Base-by-base conservation (phyloP, 1,140 invertebrate genomes). In the Charaxes varanes region DNA sequence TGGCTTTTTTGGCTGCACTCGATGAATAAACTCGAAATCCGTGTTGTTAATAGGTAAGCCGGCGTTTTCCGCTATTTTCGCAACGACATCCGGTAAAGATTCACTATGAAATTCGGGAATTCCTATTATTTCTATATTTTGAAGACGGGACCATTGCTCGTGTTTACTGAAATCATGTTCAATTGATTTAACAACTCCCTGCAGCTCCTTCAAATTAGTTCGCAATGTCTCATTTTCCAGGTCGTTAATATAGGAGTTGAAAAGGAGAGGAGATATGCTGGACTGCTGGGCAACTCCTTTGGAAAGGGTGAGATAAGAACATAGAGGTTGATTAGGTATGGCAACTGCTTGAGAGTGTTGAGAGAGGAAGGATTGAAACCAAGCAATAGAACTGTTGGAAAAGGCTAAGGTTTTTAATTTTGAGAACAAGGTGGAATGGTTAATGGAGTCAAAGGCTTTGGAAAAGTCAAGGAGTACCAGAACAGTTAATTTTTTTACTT, bases 1-100 rank as follows among this genome's bases (percentile, higher is more conserved):
- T 12, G 26, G 11, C 6, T 27, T 27, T 27, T 27, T 27, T 6
- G 26, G 26, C 12, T 27, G 26, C 12, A 27, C 26, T 27, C 26
- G 26, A 13, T 27, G 26, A 13, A 7, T 7, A 13, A 26, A 27
- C 6, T 30, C 27, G 6, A 30, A 8, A n/a, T 30, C 27, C 13
- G 27, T 2, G 14, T 6, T 16, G 5, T 1, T 30, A n/a, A 30
- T 15, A 16, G 27, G 2, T 16, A 16, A n/a, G 1, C 14, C 27
- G 2, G 27, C 13, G 5, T 30, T 30, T 30, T 16, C 27, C 2
- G 27, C 13, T 16, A 30, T 30, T 30, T 30, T 30, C 2, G 27
- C 6, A n/a, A 30, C 27, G 1, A 30, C 2, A 2, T 30, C 27
- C 14, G 27, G 13, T 30, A 30, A 15, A 30, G 2, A 1, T 30